These are phyloP conservation scores for Xenus cinereus DNA, from an alignment of 2,113 vertebrate species.

Conservation along the genomic window DNA sequence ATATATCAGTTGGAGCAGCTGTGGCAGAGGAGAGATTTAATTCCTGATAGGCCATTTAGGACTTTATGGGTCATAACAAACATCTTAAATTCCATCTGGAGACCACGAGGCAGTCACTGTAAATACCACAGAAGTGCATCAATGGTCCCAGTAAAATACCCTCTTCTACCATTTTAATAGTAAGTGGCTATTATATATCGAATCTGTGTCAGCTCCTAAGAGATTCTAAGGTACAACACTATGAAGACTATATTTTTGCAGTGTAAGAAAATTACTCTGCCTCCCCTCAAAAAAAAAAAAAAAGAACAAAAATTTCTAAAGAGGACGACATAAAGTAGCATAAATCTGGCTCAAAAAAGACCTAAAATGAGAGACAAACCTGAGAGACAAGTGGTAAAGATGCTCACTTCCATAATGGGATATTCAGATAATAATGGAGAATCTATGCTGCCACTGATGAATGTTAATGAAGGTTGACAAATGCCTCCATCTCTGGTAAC, in stretches of 20 bases:
- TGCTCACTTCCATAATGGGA: neutral
- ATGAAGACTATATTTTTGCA: neutral
- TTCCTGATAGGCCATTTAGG: neutral
- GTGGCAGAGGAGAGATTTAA: neutral
- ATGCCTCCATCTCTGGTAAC: neutral
- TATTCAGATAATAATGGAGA: neutral
- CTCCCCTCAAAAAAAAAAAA: neutral
- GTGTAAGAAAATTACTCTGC: neutral
- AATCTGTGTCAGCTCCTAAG: neutral
- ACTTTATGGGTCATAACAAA: conserved; percentile 7
- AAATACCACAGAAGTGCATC: neutral
- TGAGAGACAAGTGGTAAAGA: neutral
- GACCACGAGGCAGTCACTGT: neutral
- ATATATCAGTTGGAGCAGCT: neutral
- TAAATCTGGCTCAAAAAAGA: neutral
- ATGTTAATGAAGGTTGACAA: neutral
- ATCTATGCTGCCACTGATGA: neutral
- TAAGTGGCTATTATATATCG: neutral
- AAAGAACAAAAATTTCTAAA: neutral
- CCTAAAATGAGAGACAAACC: neutral
- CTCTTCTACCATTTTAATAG: neutral
- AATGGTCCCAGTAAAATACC: neutral
- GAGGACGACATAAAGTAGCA: neutral
- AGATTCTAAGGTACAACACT: neutral
- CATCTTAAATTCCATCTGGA: conserved; percentile 9